phyloP scores from a whole-genome alignment of 2,113 vertebrate genomes.

The Onychostoma macrolepis region DNA sequence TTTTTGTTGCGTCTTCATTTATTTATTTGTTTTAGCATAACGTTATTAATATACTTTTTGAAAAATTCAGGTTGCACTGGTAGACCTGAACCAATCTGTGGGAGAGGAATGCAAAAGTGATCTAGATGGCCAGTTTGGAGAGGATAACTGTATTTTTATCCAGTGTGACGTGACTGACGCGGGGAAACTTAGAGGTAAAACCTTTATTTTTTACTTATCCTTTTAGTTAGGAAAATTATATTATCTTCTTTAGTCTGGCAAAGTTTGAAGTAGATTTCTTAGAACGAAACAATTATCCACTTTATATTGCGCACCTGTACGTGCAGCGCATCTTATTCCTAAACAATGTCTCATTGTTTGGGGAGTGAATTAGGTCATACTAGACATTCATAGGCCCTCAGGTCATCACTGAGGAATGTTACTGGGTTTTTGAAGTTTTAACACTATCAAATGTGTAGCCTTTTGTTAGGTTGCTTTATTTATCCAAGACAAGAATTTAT shows the following conservation, averaged over 20 bases:
- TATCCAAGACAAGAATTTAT: conserved; percentile 6
- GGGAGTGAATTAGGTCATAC: conserved; percentile 25
- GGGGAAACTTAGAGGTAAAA: conserved; percentile 85
- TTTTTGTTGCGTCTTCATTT: background rate
- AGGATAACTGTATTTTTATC: conserved; percentile 82
- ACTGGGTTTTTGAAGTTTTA: conserved; percentile 27
- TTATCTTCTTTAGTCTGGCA: background rate
- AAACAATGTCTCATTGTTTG: conserved; percentile 67
- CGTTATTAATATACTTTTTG: background rate
- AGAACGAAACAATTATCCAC: background rate
- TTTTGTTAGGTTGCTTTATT: background rate
- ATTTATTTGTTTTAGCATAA: background rate
- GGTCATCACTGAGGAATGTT: conserved; percentile 65
- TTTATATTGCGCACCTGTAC: conserved; percentile 17
- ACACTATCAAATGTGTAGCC: background rate
- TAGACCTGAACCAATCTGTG: conserved; percentile 83
- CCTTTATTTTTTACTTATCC: background rate
- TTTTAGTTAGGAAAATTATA: background rate
- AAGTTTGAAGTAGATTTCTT: background rate
- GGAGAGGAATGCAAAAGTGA: conserved; percentile 81
- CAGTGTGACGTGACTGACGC: conserved; percentile 88
- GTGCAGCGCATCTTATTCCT: conserved; percentile 4
- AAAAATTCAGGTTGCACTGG: conserved; percentile 62
- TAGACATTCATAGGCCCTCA: conserved; percentile 49
- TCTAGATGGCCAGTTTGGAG: conserved; percentile 85